phyloP scores from a whole-genome alignment of 2,888 invertebrate genomes.

The Rotaria magnacalcarata region DNA sequence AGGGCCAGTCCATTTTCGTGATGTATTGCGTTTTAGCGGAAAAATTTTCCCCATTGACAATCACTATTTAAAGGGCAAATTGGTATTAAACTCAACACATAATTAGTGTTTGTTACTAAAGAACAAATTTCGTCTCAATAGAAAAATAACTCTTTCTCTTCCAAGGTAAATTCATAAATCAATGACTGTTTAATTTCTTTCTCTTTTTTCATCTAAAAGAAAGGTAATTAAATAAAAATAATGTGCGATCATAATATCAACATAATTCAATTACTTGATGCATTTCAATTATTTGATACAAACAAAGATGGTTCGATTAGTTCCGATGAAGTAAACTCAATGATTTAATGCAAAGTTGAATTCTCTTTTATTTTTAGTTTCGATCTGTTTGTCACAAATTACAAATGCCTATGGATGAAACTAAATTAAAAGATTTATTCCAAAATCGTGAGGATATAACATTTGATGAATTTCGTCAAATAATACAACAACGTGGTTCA shows the following conservation, averaged over 20 bases:
- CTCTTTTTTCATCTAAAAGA: no score
- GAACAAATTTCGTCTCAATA: no score
- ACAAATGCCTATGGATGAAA: not conserved
- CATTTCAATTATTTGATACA: conserved; percentile 25
- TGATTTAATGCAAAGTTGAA: no score
- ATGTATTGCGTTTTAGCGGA: no score
- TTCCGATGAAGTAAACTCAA: not conserved
- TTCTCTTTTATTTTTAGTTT: not conserved
- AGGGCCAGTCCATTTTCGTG: no score
- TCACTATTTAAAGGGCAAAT: no score
- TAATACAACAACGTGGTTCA: not conserved
- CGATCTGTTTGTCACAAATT: not conserved
- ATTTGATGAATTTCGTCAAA: conserved; percentile 10
- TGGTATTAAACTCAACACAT: no score
- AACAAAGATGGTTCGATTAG: conserved; percentile 9
- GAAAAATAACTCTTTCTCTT: no score
- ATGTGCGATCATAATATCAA: not conserved
- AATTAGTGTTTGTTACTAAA: no score
- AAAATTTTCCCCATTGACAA: no score
- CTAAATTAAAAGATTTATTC: not conserved
- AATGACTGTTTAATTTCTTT: no score
- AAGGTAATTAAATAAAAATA: not conserved
- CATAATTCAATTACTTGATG: not conserved
- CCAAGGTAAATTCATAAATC: no score
- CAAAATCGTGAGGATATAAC: not conserved